Percentiles rank a stretch among this genome's conserved stretches.
phyloP scores from a whole-genome alignment of 1,140 invertebrate species.

The Drosophila nasuta region DNA sequence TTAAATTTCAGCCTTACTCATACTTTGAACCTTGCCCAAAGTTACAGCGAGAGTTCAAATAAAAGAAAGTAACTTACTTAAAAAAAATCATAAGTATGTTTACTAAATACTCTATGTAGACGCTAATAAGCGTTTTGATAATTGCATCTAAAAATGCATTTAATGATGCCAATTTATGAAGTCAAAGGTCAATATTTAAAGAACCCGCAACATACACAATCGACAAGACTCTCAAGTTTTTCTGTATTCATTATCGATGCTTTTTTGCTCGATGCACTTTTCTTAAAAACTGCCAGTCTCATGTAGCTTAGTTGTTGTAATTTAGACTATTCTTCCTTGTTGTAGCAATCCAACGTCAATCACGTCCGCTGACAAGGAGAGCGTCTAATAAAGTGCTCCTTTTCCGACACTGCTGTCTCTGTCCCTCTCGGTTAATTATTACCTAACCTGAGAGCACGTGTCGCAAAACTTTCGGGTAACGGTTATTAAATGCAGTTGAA shows the following conservation, averaged over 20 bases:
- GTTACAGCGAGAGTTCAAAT: background rate
- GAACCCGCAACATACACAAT: slow-evolving; percentile 20
- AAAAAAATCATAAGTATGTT: no score
- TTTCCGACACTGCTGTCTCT: slow-evolving; percentile 20
- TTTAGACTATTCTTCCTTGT: slow-evolving; percentile 48
- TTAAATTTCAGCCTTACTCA: slow-evolving; percentile 45
- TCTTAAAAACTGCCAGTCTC: slow-evolving; percentile 60
- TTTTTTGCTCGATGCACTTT: slow-evolving; percentile 34
- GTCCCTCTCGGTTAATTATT: slow-evolving; percentile 1
- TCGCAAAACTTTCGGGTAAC: slow-evolving; percentile 79
- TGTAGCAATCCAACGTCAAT: slow-evolving; percentile 48
- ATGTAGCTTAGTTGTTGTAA: slow-evolving; percentile 61
- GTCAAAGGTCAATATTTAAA: no score
- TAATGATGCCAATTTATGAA: no score
- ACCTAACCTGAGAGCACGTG: slow-evolving; percentile 57
- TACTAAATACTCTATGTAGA: no score
- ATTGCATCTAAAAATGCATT: background rate
- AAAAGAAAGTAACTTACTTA: background rate
- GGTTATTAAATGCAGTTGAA: slow-evolving; percentile 81
- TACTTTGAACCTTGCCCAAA: slow-evolving; percentile 13
- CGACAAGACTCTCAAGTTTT: slow-evolving; percentile 5
- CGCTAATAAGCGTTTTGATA: background rate
- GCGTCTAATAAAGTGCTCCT: slow-evolving; percentile 60
- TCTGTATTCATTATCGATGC: slow-evolving; percentile 66
- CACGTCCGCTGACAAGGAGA: slow-evolving; percentile 67